These are phyloP conservation scores for Venusia cambrica DNA, from an alignment of 2,888 invertebrate species.

Conservation along the genomic window DNA sequence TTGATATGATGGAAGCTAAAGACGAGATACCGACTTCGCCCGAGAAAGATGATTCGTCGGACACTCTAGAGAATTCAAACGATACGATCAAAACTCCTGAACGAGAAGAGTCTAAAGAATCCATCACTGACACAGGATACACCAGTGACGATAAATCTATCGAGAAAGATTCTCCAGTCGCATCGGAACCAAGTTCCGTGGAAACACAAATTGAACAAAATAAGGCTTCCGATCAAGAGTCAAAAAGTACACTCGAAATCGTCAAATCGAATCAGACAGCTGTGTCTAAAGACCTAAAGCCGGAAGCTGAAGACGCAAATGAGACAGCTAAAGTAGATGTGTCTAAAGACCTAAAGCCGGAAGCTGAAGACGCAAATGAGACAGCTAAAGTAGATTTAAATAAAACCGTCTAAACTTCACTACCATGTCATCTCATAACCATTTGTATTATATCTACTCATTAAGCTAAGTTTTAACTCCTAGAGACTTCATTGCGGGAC, in stretches of 20 bases:
- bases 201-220: slow-evolving; percentile 2
- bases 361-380: slow-evolving; percentile 5
- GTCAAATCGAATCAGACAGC: slow-evolving; percentile 8
- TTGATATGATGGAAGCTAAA: slow-evolving; percentile 29
- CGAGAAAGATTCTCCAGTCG: slow-evolving; percentile 19
- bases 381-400: slow-evolving; percentile 14
- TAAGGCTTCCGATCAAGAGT: no score
- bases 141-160: slow-evolving; percentile 33
- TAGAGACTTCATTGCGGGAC: slow-evolving; percentile 27
- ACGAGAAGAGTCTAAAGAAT: slow-evolving; percentile 51
- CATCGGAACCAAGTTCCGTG: slow-evolving; percentile 4
- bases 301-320: slow-evolving; percentile 8
- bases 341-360: no score
- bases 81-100: slow-evolving; percentile 45
- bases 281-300: slow-evolving; percentile 16
- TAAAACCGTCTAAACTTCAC: slow-evolving; percentile 14
- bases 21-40: slow-evolving; percentile 30
- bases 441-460: slow-evolving; percentile 31
- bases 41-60: slow-evolving; percentile 39
- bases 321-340: slow-evolving; percentile 1
- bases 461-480: slow-evolving; percentile 25
- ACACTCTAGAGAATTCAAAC: slow-evolving; percentile 40
- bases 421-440: slow-evolving; percentile 18
- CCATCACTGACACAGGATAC: slow-evolving; percentile 49
- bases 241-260: slow-evolving; percentile 5